These are phyloP conservation scores for Stercorarius parasiticus DNA, from an alignment of 2,113 vertebrate genomes.

Conservation along the genomic window DNA sequence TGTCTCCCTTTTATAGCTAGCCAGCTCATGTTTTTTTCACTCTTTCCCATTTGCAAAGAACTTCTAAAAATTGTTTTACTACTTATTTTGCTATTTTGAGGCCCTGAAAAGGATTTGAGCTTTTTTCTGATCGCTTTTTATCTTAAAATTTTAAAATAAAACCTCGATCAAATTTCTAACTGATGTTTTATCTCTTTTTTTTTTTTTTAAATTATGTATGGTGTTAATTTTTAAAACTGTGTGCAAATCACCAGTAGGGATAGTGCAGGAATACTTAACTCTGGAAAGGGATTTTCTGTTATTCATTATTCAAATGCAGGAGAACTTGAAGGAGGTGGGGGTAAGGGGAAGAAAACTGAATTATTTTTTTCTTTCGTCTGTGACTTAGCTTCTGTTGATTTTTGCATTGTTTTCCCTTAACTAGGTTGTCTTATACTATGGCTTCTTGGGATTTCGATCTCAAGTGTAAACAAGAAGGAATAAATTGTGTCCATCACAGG, in stretches of 20 bases:
- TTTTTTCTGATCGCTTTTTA: neutral
- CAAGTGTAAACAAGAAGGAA: neutral
- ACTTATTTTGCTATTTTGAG: neutral
- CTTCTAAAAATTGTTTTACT: neutral
- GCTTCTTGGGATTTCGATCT: neutral
- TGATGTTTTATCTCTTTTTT: fast-evolving
- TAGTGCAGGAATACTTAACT: neutral
- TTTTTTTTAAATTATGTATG: neutral
- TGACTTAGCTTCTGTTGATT: neutral
- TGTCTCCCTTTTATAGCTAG: neutral
- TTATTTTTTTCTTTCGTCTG: neutral
- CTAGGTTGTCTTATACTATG: neutral
- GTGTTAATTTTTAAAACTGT: neutral
- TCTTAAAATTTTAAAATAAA: neutral
- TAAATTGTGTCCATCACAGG: neutral
- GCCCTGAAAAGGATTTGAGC: neutral
- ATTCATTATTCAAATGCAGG: neutral
- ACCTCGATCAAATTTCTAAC: neutral
- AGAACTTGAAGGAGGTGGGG: neutral
- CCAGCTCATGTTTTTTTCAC: neutral
- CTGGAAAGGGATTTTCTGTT: neutral
- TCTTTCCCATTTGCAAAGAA: neutral
- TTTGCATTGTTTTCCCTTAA: neutral
- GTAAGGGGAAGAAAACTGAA: neutral
- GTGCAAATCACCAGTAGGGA: neutral